Base-by-base conservation (phyloP, 1,140 invertebrate species). In the Megalopta genalis region DNA sequence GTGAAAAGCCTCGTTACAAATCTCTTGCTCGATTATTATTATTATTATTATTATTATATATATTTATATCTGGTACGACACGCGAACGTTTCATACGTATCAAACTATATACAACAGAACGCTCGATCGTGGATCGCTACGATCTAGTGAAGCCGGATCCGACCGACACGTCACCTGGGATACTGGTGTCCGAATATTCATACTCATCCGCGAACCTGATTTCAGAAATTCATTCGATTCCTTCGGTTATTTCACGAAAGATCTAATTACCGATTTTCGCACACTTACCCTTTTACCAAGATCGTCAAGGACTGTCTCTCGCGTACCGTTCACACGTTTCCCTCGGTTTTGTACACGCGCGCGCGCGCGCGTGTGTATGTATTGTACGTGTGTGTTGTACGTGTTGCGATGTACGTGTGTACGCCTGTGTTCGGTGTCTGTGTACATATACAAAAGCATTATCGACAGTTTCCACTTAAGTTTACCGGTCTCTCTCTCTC, bases 371-470 rank as follows among this genome's bases (percentile, higher is more conserved):
- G 16, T 16, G 12, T 14, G n/a, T n/a, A n/a, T 18, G 46, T 42
- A 10, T 1, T 23, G 18, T 57, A 5, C n/a, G n/a, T n/a, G 54
- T 59, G 18, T 54, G 16, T 18, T 12, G 49, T 80, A 81, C 62
- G 72, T 86, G 65, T 71, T n/a, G n/a, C n/a, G n/a, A 78, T 78
- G 8, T 78, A 54, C 60, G 75, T 77, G 66, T 84, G 69, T 88
- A 63, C 76, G 62, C 25, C 63, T 32, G 25, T 42, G 65, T 71
- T 5, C 42, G 42, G 62, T 82, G 66, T 68, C 7, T 90, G 86
- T 90, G 77, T 80, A 90, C 86, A 91, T 92, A 90, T 91, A 91
- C 90, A 91, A 91, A 91, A 91, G 90, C 90, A 75, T 90, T 90
- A 89, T 91, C 88, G 86, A 90, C 88, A 90, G 87, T 90, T 72